A percentile compares a stretch with the other conserved stretches of the same genome.
These are phyloP conservation scores for Ascidia mentula DNA, from an alignment of 23 tunicate genomes.

Conservation along the genomic window DNA sequence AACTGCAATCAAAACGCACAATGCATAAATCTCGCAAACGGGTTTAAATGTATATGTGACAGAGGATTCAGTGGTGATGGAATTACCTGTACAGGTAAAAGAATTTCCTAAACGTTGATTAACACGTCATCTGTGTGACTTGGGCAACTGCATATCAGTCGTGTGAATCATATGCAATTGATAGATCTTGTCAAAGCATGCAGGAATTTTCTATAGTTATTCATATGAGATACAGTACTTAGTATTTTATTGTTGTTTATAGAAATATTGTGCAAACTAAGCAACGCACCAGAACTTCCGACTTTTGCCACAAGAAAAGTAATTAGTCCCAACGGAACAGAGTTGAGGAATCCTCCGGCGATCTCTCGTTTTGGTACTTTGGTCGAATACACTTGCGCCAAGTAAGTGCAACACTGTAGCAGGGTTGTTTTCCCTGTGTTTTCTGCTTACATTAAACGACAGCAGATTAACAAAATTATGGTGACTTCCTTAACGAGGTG, in stretches of 20 bases:
- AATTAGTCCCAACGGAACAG: constrained; percentile 24
- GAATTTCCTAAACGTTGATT: too few relatives aligned
- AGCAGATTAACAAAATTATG: too few relatives aligned
- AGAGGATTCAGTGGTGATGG: constrained; percentile 39
- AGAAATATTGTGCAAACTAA: constrained; percentile 1
- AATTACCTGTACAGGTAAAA: constrained; percentile 24
- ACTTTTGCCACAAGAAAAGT: constrained; percentile 16
- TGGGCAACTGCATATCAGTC: too few relatives aligned
- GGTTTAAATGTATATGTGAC: constrained; percentile 32
- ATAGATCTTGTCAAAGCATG: too few relatives aligned
- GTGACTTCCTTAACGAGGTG: too few relatives aligned
- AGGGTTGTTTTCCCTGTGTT: too few relatives aligned
- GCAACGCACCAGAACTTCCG: constrained; percentile 27
- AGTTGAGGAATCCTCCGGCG: constrained; percentile 19
- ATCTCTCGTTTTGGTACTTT: constrained; percentile 10
- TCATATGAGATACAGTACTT: background rate
- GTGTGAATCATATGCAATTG: too few relatives aligned
- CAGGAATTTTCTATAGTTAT: background rate
- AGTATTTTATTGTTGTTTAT: too few relatives aligned
- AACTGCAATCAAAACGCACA: constrained; percentile 17
- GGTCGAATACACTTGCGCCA: background rate
- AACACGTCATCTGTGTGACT: too few relatives aligned
- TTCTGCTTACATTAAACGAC: too few relatives aligned
- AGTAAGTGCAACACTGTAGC: too few relatives aligned
- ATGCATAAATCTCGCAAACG: constrained; percentile 20